phyloP scores from a whole-genome alignment of 2,113 vertebrate species.

The Phyllostomus discolor region DNA sequence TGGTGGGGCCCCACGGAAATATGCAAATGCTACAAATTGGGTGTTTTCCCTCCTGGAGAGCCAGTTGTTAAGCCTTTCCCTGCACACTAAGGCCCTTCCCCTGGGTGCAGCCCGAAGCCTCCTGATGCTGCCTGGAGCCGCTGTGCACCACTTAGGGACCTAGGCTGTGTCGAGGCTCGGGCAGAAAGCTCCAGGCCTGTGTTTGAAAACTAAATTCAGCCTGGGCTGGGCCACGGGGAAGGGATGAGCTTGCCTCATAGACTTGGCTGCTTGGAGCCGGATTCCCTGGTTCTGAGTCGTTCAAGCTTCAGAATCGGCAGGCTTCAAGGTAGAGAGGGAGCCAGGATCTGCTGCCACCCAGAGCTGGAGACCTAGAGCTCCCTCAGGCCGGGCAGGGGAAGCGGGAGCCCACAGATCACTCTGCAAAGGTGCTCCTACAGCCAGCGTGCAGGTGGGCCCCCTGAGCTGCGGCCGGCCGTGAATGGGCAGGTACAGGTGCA shows the following conservation, averaged over 20 bases:
- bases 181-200: background rate
- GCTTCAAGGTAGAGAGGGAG: too few species aligned
- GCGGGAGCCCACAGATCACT: accelerated
- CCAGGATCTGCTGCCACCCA: background rate
- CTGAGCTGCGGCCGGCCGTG: background rate
- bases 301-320: background rate
- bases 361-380: background rate
- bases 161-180: background rate
- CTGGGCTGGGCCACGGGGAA: background rate
- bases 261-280: background rate
- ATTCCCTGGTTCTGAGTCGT: background rate
- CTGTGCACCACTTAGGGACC: background rate
- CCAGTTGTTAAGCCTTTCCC: accelerated
- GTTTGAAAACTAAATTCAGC: background rate
- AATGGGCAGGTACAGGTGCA: background rate
- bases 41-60: background rate
- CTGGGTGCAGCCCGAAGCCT: accelerated
- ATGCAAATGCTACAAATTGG: accelerated
- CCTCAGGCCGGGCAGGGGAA: accelerated
- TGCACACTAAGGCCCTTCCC: background rate
- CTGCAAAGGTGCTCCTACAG: background rate
- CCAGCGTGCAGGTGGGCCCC: background rate
- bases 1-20: background rate
- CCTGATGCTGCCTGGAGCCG: background rate
- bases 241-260: background rate